These are phyloP conservation scores for Pterocles gutturalis DNA, from an alignment of 2,113 vertebrate species.

Conservation along the genomic window DNA sequence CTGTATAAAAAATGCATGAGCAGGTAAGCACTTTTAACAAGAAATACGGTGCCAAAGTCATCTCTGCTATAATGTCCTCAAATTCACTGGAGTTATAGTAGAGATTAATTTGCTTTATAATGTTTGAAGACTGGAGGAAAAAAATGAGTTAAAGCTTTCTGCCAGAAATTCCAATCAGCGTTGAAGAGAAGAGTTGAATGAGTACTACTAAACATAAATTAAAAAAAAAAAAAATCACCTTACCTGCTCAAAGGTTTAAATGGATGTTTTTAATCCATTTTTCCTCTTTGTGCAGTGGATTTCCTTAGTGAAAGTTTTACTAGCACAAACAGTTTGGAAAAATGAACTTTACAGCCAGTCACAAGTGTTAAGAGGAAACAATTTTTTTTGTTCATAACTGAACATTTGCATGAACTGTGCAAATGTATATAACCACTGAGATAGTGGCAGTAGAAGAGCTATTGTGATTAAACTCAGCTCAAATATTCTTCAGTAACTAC, in stretches of 20 bases:
- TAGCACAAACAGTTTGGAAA: not conserved
- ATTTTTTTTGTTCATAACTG: not conserved
- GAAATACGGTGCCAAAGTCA: not conserved
- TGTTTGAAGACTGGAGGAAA: not conserved
- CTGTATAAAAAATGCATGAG: not conserved
- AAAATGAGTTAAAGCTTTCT: constrained; percentile 13
- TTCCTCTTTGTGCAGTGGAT: not conserved
- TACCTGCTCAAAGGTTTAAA: not conserved
- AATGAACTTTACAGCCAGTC: not conserved
- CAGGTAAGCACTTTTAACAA: not conserved
- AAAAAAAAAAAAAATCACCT: not conserved
- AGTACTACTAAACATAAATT: not conserved
- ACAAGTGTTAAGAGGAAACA: not conserved
- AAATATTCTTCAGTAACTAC: not conserved
- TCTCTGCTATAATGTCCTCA: not conserved
- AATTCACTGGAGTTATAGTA: not conserved
- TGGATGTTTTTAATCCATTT: not conserved
- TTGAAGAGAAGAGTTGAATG: not conserved
- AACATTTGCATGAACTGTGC: not conserved
- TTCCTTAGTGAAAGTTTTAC: not conserved
- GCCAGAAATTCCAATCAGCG: not conserved
- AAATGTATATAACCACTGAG: not conserved
- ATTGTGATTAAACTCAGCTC: not conserved
- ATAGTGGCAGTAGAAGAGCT: not conserved
- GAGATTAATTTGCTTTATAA: constrained; percentile 14